Base-by-base conservation (phyloP, 2,113 vertebrate genomes). In the Ameiurus melas region DNA sequence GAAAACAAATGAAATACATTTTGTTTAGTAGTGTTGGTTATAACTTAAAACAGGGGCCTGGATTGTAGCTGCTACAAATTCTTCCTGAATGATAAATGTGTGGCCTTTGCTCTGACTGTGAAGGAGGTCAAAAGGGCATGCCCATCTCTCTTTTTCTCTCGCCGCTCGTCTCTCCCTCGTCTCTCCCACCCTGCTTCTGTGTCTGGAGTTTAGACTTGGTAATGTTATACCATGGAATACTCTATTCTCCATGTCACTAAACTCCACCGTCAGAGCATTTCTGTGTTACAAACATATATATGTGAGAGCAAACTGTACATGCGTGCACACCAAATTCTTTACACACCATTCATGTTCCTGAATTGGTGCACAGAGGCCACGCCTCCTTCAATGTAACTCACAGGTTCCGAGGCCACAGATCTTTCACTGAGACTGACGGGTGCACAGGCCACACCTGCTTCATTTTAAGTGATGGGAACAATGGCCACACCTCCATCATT, bases 81-180 rank as follows among this genome's bases (percentile, higher is more conserved):
- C 19, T 25, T 82, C 30, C 10, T 33, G 13, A 83, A 83, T 83
- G 80, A 83, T 39, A 83, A 83, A 83, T 43, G 57, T 14, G 80
- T 83, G 55, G 55, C 20, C 79, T 58, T 9, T 81, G 30, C 55
- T 81, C 55, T 60, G 80, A 62, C 57, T 83, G 57, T 75, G n/a
- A 75, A 73, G 27, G 22, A 83, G 71, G 79, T 71, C 75, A 68
- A 80, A 47, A 85, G 82, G 84, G 14, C 58, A 53, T 79, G 83
- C 58, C 22, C 43, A 55, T 39, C 75, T 85, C 78, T 85, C 83
- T 58, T 82, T 78, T 82, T 87, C 64, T 58, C 68, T 75, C n/a
- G 75, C 13, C 30, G 13, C 10, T 43, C 30, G 64, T 85, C 84
- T 73, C 84, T 85, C 30, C 12, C 16, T 71, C 5, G 5, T 83